phyloP scores from a whole-genome alignment of 2,113 vertebrate species.

The Periophthalmus modestus region DNA sequence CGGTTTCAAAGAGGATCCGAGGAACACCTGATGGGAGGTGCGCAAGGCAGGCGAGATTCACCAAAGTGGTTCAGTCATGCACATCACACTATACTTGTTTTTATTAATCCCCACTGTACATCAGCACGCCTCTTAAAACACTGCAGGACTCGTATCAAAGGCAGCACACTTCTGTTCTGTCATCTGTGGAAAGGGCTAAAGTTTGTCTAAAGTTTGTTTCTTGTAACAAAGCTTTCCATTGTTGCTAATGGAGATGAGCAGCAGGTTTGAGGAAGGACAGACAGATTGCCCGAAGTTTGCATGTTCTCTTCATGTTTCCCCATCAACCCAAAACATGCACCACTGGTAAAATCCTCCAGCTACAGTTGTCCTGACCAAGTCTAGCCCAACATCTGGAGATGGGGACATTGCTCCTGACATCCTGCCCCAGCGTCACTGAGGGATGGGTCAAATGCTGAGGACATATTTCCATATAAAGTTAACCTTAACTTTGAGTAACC shows the following conservation, averaged over 20 bases:
- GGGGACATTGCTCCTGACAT: too few species aligned
- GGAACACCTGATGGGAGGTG: slow-evolving; percentile 71
- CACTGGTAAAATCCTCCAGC: too few species aligned
- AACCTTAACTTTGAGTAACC: not conserved
- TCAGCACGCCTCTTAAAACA: slow-evolving; percentile 58
- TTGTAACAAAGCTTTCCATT: slow-evolving; percentile 36
- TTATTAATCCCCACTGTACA: slow-evolving; percentile 77
- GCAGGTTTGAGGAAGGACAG: too few species aligned
- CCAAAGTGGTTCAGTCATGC: slow-evolving; percentile 76
- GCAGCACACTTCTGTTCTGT: slow-evolving; percentile 53
- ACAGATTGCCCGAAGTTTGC: too few species aligned
- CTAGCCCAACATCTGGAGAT: too few species aligned
- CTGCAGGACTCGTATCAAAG: slow-evolving; percentile 61
- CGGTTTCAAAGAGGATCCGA: slow-evolving; percentile 75
- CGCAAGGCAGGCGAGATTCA: slow-evolving; percentile 65
- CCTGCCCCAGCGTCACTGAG: too few species aligned
- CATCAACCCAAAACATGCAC: too few species aligned
- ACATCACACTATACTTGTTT: slow-evolving; percentile 74
- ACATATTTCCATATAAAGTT: not conserved
- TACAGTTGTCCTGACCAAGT: too few species aligned
- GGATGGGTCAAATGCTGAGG: not conserved
- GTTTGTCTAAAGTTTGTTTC: slow-evolving; percentile 41
- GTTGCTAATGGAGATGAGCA: not conserved
- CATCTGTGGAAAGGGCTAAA: slow-evolving; percentile 46
- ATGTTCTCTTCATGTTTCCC: too few species aligned